Evolutionary conservation across 2,888 invertebrate species (phyloP), one percentile per base, ranked within the genome.

Genomic region (Syrista parreyssii): DNA sequence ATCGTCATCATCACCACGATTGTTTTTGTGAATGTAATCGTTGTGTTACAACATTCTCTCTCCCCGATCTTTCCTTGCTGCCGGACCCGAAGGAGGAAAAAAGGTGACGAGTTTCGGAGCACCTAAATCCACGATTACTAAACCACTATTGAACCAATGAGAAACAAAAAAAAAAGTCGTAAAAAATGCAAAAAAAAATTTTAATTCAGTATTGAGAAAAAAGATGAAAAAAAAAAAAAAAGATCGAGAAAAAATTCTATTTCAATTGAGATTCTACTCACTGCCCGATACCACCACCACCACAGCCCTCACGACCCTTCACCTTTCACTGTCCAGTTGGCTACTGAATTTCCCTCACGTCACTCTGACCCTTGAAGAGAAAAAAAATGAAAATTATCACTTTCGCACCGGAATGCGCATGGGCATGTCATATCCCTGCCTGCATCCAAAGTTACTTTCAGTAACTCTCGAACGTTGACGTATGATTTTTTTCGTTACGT

Each of bases 41-140:
- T 91, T 91, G 91, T 91, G 90, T 91, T 91, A 91, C 90, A 91
- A 90, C 87, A 90, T 90, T 90, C 88, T 91, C 89, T 91, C 89
- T 89, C 89, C 91, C 90, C 84, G 83, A 89, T 89, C 88, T 90
- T 91, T 89, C 91, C 91, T 86, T 90, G 91, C 91, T 91, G 91
- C 91, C 89, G 91, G 91, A 91, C 90, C 87, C 90, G 88, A 93
- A 93, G 93, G 93, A 93, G 93, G 93, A 93, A 93, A 93, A 93
- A 93, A 94, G 93, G 93, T 94, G 93, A 93, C 93, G 92, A 92
- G 92, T 92, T 92, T 91, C 92, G 93, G 92, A 92, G 92, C 92
- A 92, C 91, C 91, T 91, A 91, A 90, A 88, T 87, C 88, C 90
- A 91, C 88, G 85, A 91, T 91, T 89, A 89, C 85, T 73, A 78